Evolutionary conservation across 2,113 vertebrate genomes (phyloP), one percentile per base, ranked within the genome.

Genomic region (Psammodynastes pulverulentus): DNA sequence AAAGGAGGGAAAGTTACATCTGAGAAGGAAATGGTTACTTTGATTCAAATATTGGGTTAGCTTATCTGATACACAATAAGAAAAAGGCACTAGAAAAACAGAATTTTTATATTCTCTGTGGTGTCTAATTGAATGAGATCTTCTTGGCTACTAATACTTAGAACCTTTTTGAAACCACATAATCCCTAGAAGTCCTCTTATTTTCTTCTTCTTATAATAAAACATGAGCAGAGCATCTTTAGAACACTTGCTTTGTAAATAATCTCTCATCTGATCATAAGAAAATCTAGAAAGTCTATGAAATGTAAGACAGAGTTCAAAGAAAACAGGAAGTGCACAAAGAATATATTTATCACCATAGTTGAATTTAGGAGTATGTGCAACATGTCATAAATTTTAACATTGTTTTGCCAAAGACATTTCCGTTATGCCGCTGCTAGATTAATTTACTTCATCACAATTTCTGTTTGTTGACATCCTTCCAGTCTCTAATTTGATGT

Each of bases 201-300:
- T 29, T 51, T n/a, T 29, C 21, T 56, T 56, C 54, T 56, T 56
- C 54, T 24, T 56, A 56, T 7, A 15, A 62, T 48, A 58, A n/a
- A 91, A 54, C 5, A 43, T 7, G 39, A n/a, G 43, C 6, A 86
- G 46, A 86, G 53, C 29, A 86, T 91, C 29, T 86, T 86, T 9
- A 56, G 23, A 21, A 58, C 5, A 19, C 19, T 56, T 85, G 89
- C 23, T 45, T 91, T 45, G 24, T 29, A 34, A 12, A 34, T 58
- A 91, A 86, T 26, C 43, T 86, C 29, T 58, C 56, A 91, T 9
- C 19, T 58, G 84, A 91, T 86, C 89, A 91, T 85, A 85, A 56
- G 5, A 3, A 91, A 54, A 91, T 86, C 53, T 91, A 62, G 15
- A n/a, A 58, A 39, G 10, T 58, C 56, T 34, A 58, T 34, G 84